These are phyloP conservation scores for Heliocidaris tuberculata DNA, from an alignment of 35 echinoderm and acorn worm species.

Conservation along the genomic window DNA sequence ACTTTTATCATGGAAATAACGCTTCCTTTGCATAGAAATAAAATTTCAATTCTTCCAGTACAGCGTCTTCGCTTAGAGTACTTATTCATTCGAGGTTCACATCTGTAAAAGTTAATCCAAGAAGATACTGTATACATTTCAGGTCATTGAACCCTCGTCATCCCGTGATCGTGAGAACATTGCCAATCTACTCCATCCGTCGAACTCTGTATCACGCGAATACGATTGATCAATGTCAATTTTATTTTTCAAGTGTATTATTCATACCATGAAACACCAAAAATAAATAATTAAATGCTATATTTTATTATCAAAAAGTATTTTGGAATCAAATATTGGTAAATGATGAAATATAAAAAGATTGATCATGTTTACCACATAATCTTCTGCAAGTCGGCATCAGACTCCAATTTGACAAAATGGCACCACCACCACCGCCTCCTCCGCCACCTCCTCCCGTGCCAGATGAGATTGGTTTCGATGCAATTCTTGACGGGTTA, in stretches of 20 bases:
- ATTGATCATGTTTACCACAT: background rate
- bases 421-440: constrained; percentile 75
- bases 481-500: constrained; percentile 59
- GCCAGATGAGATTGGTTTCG: constrained; percentile 59
- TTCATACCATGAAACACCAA: no score
- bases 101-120: no score
- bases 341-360: no score
- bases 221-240: background rate
- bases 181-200: background rate
- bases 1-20: no score
- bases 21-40: no score
- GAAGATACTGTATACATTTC: background rate
- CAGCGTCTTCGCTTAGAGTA: no score
- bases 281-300: no score
- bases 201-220: no score
- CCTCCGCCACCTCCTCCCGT: constrained; percentile 78
- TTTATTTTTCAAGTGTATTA: background rate
- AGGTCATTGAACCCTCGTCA: background rate
- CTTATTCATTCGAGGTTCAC: no score
- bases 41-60: no score
- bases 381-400: background rate
- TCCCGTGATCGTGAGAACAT: constrained; percentile 21
- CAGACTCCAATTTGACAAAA: constrained; percentile 12
- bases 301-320: no score
- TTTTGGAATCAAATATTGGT: no score